phyloP scores from a whole-genome alignment of 2,888 invertebrate genomes.

The Phyllotreta cruciferae region DNA sequence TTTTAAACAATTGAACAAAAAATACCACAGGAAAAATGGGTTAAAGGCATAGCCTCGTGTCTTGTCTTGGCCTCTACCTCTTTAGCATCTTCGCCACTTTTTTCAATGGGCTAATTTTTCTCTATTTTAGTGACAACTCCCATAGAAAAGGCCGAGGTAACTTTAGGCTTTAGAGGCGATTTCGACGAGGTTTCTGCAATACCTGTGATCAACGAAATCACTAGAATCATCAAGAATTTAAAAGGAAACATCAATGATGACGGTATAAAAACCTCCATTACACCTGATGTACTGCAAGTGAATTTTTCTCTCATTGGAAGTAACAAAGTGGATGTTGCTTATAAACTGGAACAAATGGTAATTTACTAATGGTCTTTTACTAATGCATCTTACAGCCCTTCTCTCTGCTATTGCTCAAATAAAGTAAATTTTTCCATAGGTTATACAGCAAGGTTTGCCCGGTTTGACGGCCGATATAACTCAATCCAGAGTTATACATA shows the following conservation, averaged over 20 bases:
- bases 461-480: constrained; percentile 69
- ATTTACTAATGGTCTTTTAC: constrained; percentile 34
- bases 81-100: too few species aligned
- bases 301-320: constrained; percentile 73
- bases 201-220: constrained; percentile 59
- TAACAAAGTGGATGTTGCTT: constrained; percentile 80
- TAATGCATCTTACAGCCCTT: neutral
- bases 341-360: constrained; percentile 80
- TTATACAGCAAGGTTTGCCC: constrained; percentile 62
- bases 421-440: constrained; percentile 53
- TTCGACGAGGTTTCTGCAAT: constrained; percentile 63
- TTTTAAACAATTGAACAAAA: constrained; percentile 3
- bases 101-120: too few species aligned
- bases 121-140: constrained; percentile 69
- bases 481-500: constrained; percentile 69
- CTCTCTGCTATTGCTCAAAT: neutral
- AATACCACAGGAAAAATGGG: too few species aligned
- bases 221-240: constrained; percentile 61
- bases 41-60: too few species aligned
- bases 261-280: constrained; percentile 63
- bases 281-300: constrained; percentile 64
- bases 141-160: constrained; percentile 77
- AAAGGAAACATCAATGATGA: constrained; percentile 60
- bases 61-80: too few species aligned
- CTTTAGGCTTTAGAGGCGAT: constrained; percentile 74